Base-by-base conservation (phyloP, 2,113 vertebrate genomes). In the Machaerirhynchus nigripectus region DNA sequence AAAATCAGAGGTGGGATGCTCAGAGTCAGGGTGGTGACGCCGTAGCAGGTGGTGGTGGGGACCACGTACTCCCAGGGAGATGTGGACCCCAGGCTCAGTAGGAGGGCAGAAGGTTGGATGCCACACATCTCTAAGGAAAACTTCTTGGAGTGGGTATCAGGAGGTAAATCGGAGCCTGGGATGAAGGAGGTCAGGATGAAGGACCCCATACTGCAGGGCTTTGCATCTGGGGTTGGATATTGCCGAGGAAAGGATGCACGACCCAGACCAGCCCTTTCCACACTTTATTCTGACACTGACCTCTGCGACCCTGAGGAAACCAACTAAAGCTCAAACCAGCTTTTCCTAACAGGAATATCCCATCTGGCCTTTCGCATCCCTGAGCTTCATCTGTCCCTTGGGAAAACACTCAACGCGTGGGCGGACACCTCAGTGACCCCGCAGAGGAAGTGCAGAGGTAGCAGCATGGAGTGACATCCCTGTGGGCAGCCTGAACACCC, bases 31-130 rank as follows among this genome's bases (percentile, higher is more conserved):
- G 33, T 24, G 10, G 49, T 17, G 35, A 60, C 56, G 59, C 15
- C 0, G 0, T 7, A 19, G 53, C 18, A 65, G 27, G 18, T 7
- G 33, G 15, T n/a, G 60, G 44, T 31, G 39, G 42, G 22, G 14
- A 76, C 16, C 24, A 19, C 0, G 0, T 26, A 5, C 18, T 33
- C 1, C 0, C 28, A 55, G 23, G 50, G 24, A 61, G 24, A 59
- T 1, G 7, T 0, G 1, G 60, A 60, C 0, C 4, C n/a, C 80
- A 40, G 37, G 40, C 16, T 39, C 1, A 0, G 39, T 13, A 81
- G 20, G 26, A 63, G 4, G 13, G 22, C 30, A 55, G 57, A 68
- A 16, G 16, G 14, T 6, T 52, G 59, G 40, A 47, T 68, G 50
- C 14, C 64, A 77, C 17, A 31, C 19, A 50, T 12, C 18, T 26